These are phyloP conservation scores for Drosophila pseudoananassae DNA, from an alignment of 1,140 invertebrate genomes.

Conservation along the genomic window DNA sequence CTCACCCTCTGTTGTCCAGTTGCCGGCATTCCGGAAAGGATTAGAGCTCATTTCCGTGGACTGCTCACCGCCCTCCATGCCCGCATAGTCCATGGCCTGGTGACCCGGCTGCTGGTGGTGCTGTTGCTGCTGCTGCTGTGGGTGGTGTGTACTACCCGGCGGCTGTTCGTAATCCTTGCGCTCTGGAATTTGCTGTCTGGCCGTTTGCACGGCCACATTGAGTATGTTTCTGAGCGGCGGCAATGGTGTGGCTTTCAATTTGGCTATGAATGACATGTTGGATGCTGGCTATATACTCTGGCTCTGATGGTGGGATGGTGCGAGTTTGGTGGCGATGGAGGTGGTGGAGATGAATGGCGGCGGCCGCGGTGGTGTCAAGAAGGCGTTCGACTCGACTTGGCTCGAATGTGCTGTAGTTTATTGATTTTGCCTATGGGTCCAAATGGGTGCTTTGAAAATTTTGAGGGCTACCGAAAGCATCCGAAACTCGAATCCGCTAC, in stretches of 20 bases:
- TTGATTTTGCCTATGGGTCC: slow-evolving; percentile 57
- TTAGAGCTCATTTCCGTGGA: slow-evolving; percentile 78
- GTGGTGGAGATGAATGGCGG: slow-evolving; percentile 53
- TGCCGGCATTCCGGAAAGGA: slow-evolving; percentile 77
- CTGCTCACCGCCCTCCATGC: slow-evolving; percentile 69
- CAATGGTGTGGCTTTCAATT: slow-evolving; percentile 84
- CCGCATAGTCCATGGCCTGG: slow-evolving; percentile 86
- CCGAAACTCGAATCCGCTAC: slow-evolving; percentile 14
- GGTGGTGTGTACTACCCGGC: slow-evolving; percentile 57
- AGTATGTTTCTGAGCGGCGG: slow-evolving; percentile 90
- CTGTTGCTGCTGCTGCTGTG: slow-evolving; percentile 45
- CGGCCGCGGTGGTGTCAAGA: slow-evolving; percentile 64
- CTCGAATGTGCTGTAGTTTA: slow-evolving; percentile 60
- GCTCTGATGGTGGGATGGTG: slow-evolving; percentile 40
- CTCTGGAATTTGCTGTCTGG: slow-evolving; percentile 91
- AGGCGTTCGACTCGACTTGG: slow-evolving; percentile 40
- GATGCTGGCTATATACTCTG: slow-evolving; percentile 26
- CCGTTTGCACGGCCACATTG: slow-evolving; percentile 91
- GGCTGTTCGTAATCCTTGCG: slow-evolving; percentile 84
- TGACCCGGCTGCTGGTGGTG: slow-evolving; percentile 84
- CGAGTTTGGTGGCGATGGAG: slow-evolving; percentile 24
- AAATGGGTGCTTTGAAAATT: slow-evolving; percentile 14
- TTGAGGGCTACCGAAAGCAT: slow-evolving; percentile 9
- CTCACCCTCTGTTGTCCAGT: slow-evolving; percentile 62
- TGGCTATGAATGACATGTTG: slow-evolving; percentile 83